Evolutionary conservation across 2,888 invertebrate species (phyloP), one percentile per base, ranked within the genome.

Genomic region (Caenorhabditis uteleia): DNA sequence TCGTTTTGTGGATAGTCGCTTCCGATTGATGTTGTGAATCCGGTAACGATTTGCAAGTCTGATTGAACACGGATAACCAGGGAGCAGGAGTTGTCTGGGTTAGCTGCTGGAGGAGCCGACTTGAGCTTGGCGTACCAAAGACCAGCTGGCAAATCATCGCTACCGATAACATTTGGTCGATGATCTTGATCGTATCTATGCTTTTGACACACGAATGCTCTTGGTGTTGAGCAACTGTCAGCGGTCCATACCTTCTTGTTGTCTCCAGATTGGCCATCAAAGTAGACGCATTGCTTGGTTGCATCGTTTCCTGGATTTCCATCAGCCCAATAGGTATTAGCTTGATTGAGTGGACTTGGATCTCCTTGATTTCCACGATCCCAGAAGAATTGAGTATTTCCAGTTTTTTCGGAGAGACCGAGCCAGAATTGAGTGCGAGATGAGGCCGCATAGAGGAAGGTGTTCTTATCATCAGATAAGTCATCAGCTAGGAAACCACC

Each of bases 401-500:
- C 58, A 20, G 49, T 53, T 25, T 58, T 31, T n/a, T 51, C 60
- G 51, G 42, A 70, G 0, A 70, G 50, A 21, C 73, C 73, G 18
- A 66, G 59, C 73, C 73, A 73, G 64, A 70, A 73, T 34, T 55
- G 57, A 21, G 65, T 60, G 1, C 23, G 49, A 10, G 49, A 34
- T 1, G 57, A 47, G n/a, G 42, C 25, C 0, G 14, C 31, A 3
- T 23, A 26, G 21, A 77, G 50, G 68, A 56, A 72, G 6, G 20
- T 25, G 49, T 69, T 60, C 50, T 68, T 70, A 16, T 65, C 68
- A 7, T 53, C 23, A 8, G 8, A 43, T 27, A 76, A 44, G 50
- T 77, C 78, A 40, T 77, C 77, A 33, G 45, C 74, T 12, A 78
- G 53, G 47, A 61, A 74, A 29, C 70, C 78, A 14, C 74, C 75